Percentiles rank a stretch among this genome's conserved stretches.
Evolutionary conservation across 2,888 invertebrate genomes (phyloP).

Genomic region (Automeris io): DNA sequence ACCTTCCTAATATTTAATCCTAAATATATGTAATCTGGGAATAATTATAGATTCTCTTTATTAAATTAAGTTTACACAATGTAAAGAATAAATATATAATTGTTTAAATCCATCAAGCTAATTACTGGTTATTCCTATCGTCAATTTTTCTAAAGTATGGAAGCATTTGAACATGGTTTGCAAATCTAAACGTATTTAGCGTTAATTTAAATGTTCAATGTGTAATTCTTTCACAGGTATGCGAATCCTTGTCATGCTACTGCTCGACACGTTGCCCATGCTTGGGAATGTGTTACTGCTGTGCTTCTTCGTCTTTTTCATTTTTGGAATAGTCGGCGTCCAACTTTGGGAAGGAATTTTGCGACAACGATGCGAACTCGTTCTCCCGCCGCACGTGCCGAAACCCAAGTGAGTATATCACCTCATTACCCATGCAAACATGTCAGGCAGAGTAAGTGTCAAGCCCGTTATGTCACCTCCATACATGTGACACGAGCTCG

Average conservation of each 20-base stretch:
- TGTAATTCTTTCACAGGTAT: constrained; percentile 83
- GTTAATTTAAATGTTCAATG: too few relatives aligned
- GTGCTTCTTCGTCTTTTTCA: constrained; percentile 99
- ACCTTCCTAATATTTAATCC: too few relatives aligned
- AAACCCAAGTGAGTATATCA: constrained; percentile 84
- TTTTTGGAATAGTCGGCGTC: constrained; percentile 99
- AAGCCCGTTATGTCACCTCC: constrained; percentile 17
- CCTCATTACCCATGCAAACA: constrained; percentile 11
- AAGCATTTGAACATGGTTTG: too few relatives aligned
- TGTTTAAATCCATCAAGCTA: too few relatives aligned
- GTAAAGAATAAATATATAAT: too few relatives aligned
- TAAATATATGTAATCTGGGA: too few relatives aligned
- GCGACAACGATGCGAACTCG: constrained; percentile 93
- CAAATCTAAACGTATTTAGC: too few relatives aligned
- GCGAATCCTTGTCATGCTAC: constrained; percentile 98
- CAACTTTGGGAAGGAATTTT: constrained; percentile 99
- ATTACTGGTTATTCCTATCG: too few relatives aligned
- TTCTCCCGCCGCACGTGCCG: constrained; percentile 81
- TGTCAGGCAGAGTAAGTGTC: constrained; percentile 8
- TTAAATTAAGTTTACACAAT: too few relatives aligned
- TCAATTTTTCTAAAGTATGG: too few relatives aligned
- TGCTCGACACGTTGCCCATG: constrained; percentile 99
- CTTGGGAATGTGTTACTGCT: constrained; percentile 97
- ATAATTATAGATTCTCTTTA: too few relatives aligned
- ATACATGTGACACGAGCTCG: constrained; percentile 12